Evolutionary conservation across 2,888 invertebrate species (phyloP), one percentile per base, ranked within the genome.

Genomic region (Chrysina gloriosa): DNA sequence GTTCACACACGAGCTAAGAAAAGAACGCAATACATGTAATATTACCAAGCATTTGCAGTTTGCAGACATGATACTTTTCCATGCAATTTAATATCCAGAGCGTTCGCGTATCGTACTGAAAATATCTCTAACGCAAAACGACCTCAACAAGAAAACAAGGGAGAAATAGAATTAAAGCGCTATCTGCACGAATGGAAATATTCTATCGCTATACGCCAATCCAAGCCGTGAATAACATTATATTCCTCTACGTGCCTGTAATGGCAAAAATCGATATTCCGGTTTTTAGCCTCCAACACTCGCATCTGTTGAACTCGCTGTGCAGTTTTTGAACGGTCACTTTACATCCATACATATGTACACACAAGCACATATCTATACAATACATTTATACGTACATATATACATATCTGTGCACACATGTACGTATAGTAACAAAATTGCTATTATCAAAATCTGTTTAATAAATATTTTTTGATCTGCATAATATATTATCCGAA

Each of bases 131-230:
- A 16, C 14, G 4, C 58, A 39, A 16, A 58, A 39, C 25, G 39
- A 25, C 14, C 21, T 23, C 9, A 42, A 58, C 23, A 31, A 39
- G 39, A 23, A 54, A 58, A 56, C 23, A 25, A 19, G 39, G 42
- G 39, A n/a, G 27, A 50, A 58, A 39, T 27, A 25, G 25, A 11
- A 25, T 58, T 58, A 58, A 58, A 36, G 25, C 27, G 39, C 6
- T 39, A 36, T 58, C 58, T 58, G 39, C 4, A 2, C 58, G 58
- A 58, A 11, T 58, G 58, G 25, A 58, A 58, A 58, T 58, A 58
- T 25, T 39, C 39, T 19, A 23, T 39, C 36, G 39, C 27, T 31
- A 52, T 7, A 52, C 9, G 16, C 19, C 9, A 31, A 52, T 42
- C 14, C 42, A 14, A 45, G 7, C 9, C 21, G 45, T 45, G 19